These are phyloP conservation scores for Kryptolebias ocellatus DNA, from an alignment of 2,797 vertebrate species.

Conservation along the genomic window DNA sequence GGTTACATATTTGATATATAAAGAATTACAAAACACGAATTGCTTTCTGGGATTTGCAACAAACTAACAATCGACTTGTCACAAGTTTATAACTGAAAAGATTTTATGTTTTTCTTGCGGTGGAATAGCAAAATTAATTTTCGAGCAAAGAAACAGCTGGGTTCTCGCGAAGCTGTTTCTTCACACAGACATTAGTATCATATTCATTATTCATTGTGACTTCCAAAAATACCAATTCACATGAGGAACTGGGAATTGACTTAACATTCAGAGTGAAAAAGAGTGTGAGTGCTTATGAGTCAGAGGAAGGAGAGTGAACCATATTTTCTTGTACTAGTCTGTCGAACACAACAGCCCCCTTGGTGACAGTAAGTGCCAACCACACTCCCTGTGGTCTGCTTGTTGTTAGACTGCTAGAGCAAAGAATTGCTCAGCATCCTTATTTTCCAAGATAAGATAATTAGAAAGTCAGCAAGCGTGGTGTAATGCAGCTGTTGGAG, in stretches of 20 bases:
- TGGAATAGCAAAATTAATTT: slow-evolving; percentile 12
- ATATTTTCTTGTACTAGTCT: slow-evolving; percentile 56
- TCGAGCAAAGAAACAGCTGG: slow-evolving; percentile 13
- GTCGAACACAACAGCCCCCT: slow-evolving; percentile 66
- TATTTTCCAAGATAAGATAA: slow-evolving; percentile 77
- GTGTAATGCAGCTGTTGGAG: slow-evolving; percentile 78
- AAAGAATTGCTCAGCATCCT: slow-evolving; percentile 79
- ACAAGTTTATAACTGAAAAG: not conserved
- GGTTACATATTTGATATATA: slow-evolving; percentile 44
- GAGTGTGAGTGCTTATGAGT: slow-evolving; percentile 36
- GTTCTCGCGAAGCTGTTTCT: slow-evolving; percentile 22
- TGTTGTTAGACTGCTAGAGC: slow-evolving; percentile 82
- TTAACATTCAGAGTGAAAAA: slow-evolving; percentile 39
- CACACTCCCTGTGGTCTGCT: slow-evolving; percentile 60
- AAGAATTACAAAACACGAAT: slow-evolving; percentile 34
- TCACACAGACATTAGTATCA: slow-evolving; percentile 1
- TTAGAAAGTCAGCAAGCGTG: slow-evolving; percentile 78
- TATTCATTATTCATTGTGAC: slow-evolving; percentile 31
- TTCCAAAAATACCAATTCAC: slow-evolving; percentile 30
- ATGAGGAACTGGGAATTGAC: slow-evolving; percentile 28
- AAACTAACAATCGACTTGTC: slow-evolving; percentile 11
- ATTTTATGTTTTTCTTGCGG: not conserved
- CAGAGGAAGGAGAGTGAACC: slow-evolving; percentile 34
- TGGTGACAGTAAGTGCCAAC: slow-evolving; percentile 64
- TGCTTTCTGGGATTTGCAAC: slow-evolving; percentile 22